These are phyloP conservation scores for Drosophila pegasa DNA, from an alignment of 2,888 invertebrate genomes.

Conservation along the genomic window DNA sequence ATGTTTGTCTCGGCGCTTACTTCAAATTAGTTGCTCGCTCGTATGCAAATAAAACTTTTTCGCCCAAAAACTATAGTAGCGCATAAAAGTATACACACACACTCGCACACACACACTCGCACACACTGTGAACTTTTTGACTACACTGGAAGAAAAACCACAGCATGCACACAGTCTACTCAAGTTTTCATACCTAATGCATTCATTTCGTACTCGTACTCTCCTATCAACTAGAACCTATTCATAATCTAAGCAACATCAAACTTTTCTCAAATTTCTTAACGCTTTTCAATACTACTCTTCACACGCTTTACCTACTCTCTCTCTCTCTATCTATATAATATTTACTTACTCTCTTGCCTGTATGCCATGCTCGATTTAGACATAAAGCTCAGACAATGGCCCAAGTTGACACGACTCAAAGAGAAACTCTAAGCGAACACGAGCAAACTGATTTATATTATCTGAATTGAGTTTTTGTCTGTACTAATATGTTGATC, in stretches of 20 bases:
- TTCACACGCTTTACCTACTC: constrained; percentile 26
- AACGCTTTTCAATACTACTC: constrained; percentile 44
- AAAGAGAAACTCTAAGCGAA: constrained; percentile 22
- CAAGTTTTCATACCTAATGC: constrained; percentile 27
- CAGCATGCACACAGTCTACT: constrained; percentile 45
- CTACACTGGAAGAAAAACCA: constrained; percentile 49
- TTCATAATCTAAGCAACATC: constrained; percentile 28
- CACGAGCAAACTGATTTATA: constrained; percentile 3
- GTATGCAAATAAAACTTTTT: constrained; percentile 55
- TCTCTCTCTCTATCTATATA: constrained; percentile 10
- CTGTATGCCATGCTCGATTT: constrained; percentile 57
- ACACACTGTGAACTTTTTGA: constrained; percentile 35
- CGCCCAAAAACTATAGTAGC: constrained; percentile 14
- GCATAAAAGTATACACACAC: constrained; percentile 8
- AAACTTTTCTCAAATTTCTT: constrained; percentile 46
- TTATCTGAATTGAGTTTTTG: background rate
- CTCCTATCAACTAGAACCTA: constrained; percentile 27
- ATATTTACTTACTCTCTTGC: constrained; percentile 39
- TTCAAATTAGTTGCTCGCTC: constrained; percentile 53
- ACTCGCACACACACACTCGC: background rate
- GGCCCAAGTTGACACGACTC: constrained; percentile 46
- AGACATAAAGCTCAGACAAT: constrained; percentile 51
- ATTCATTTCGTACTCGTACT: constrained; percentile 21
- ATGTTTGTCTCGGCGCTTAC: constrained; percentile 43
- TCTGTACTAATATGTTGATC: constrained; percentile 29